Evolutionary conservation across 2,888 invertebrate species (phyloP), one percentile per base, ranked within the genome.

Genomic region (Papilio demoleus): DNA sequence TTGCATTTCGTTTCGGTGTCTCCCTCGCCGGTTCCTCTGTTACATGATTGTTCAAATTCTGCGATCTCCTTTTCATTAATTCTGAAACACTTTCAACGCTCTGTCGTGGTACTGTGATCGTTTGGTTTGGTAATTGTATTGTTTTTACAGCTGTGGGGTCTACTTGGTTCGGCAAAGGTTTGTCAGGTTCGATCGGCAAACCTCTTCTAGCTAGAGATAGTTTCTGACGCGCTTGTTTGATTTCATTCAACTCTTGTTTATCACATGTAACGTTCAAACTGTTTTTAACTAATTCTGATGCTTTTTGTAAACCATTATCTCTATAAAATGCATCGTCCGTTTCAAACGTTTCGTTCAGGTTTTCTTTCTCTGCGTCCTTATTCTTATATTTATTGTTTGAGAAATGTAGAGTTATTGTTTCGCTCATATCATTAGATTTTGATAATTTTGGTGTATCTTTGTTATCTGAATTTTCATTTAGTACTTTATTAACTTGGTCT

Each of bases 81-180:
- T 92, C 91, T 2, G 90, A 88, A 0, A 89, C 92, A 47, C 92
- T 92, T 71, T 90, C 90, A 81, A 90, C 86, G 76, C 85, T 88
- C 42, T 90, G 88, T 36, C 79, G 79, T 0, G 92, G 91, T 47
- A 92, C 89, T 12, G 87, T 88, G 74, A 92, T 89, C 0, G 87
- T 89, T 73, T 92, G 92, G 76, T 92, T 90, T 0, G 91, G 90
- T 27, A 92, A 76, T 36, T 90, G 86, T 65, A 91, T 88, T 0
- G 87, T 91, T 72, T 89, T 88, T n/a, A 85, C 83, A 0, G 87
- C 83, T 0, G 84, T 80, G 0, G 81, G 73, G 6, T 89, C 88
- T 0, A 75, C 76, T 76, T 85, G 85, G 53, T 82, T 84, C 0
- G 85, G 81, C 2, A 80, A 45, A 1, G 75, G 70, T 65, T 81